These are phyloP conservation scores for Xylocopa sonorina DNA, from an alignment of 1,140 invertebrate genomes.

Conservation along the genomic window DNA sequence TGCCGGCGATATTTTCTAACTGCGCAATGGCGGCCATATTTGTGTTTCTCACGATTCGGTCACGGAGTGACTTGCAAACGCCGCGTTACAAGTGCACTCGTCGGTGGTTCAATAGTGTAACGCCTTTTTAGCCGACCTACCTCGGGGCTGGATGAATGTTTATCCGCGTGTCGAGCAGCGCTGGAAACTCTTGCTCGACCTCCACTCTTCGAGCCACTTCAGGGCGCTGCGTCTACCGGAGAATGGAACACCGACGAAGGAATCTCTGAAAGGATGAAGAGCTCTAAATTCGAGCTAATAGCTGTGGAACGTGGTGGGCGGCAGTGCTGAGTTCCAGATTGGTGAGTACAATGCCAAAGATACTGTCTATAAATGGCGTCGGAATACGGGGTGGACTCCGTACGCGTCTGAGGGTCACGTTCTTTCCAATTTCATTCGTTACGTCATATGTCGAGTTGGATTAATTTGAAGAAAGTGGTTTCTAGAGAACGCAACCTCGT, in stretches of 20 bases:
- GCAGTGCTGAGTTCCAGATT: constrained; percentile 43
- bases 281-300: constrained; percentile 73
- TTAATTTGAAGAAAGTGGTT: too few species aligned
- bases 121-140: constrained; percentile 51
- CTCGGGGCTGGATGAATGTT: constrained; percentile 67
- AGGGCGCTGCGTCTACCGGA: constrained; percentile 29
- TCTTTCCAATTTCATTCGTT: not conserved
- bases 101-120: constrained; percentile 65
- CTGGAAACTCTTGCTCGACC: constrained; percentile 56
- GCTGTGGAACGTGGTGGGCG: constrained; percentile 30
- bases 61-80: constrained; percentile 78
- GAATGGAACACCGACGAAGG: constrained; percentile 50
- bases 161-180: constrained; percentile 57
- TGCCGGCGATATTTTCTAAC: constrained; percentile 20
- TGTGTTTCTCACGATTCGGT: constrained; percentile 81
- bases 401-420: not conserved
- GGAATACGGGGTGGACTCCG: not conserved
- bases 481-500: too few species aligned
- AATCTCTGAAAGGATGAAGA: constrained; percentile 56
- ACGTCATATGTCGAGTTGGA: not conserved
- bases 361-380: not conserved
- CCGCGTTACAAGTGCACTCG: constrained; percentile 72
- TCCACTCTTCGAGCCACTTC: constrained; percentile 47
- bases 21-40: constrained; percentile 66
- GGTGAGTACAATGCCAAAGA: constrained; percentile 23